phyloP scores from a whole-genome alignment of 2,888 invertebrate species.

The Scaptomyza flava region DNA sequence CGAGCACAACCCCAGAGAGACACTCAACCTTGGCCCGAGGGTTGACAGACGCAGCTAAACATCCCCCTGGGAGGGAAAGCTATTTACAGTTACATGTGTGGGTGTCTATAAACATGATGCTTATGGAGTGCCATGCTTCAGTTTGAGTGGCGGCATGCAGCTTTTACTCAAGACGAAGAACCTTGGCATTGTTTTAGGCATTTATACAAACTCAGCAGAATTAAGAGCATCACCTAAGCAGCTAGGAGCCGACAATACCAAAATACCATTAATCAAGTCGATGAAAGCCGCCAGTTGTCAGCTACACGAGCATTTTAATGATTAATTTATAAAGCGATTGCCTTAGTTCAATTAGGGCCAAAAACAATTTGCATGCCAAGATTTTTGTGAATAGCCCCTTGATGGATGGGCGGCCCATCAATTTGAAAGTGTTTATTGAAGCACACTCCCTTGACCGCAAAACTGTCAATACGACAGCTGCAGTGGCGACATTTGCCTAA shows the following conservation, averaged over 20 bases:
- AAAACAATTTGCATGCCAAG: constrained; percentile 68
- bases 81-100: constrained; percentile 80
- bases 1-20: constrained; percentile 49
- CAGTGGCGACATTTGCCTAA: constrained; percentile 72
- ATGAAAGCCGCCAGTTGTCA: constrained; percentile 65
- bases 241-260: constrained; percentile 9
- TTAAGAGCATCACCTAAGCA: constrained; percentile 64
- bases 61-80: constrained; percentile 83
- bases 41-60: constrained; percentile 74
- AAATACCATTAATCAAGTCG: constrained; percentile 76
- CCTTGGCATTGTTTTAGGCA: constrained; percentile 59
- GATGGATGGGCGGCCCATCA: constrained; percentile 81
- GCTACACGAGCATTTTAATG: constrained; percentile 67
- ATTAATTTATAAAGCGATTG: constrained; percentile 66
- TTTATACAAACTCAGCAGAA: constrained; percentile 62
- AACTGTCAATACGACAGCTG: constrained; percentile 76
- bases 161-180: constrained; percentile 31
- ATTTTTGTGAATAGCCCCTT: constrained; percentile 45
- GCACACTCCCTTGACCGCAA: constrained; percentile 62
- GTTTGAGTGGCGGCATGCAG: constrained; percentile 62
- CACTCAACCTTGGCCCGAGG: constrained; percentile 33
- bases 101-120: constrained; percentile 74
- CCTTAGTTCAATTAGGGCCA: constrained; percentile 66
- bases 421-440: constrained; percentile 76
- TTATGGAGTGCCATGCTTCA: constrained; percentile 69